Conservation (phyloP, 2,797 vertebrate species). For the Notamacropus eugenii region DNA sequence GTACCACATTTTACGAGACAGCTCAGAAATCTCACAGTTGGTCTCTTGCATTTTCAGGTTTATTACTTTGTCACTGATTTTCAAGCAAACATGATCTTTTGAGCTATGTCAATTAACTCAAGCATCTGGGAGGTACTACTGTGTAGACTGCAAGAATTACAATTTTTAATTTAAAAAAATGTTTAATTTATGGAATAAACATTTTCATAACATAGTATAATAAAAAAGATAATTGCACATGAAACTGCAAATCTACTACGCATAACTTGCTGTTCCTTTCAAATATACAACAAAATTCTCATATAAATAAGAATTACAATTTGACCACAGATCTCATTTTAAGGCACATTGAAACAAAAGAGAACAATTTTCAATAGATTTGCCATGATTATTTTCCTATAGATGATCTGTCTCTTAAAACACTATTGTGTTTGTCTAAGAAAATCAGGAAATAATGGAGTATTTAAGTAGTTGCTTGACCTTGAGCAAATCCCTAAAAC, state of each 20-base stretch:
- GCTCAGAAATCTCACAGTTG: not conserved
- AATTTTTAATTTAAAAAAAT: not conserved
- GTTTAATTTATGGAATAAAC: not conserved
- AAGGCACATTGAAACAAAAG: not conserved
- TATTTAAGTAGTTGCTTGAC: not conserved
- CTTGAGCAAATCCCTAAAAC: not conserved
- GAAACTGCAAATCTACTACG: not conserved
- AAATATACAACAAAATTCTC: not conserved
- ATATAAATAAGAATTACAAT: not conserved
- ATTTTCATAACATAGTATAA: not conserved
- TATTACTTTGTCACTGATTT: not conserved
- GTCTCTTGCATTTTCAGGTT: not conserved
- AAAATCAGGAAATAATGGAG: not conserved
- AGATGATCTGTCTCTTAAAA: constrained; percentile 9
- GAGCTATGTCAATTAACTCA: not conserved
- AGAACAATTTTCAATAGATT: not conserved
- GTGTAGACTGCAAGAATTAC: not conserved
- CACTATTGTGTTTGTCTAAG: not conserved
- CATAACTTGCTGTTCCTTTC: not conserved
- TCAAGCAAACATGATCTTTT: not conserved
- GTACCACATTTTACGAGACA: not conserved
- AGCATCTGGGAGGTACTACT: not conserved
- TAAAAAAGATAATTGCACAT: not conserved
- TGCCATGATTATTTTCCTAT: constrained; percentile 27
- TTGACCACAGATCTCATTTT: not conserved